A percentile compares a stretch with the other conserved stretches of the same genome.
Evolutionary conservation across 2,113 vertebrate genomes (phyloP).

Genomic region (Odontesthes bonariensis): DNA sequence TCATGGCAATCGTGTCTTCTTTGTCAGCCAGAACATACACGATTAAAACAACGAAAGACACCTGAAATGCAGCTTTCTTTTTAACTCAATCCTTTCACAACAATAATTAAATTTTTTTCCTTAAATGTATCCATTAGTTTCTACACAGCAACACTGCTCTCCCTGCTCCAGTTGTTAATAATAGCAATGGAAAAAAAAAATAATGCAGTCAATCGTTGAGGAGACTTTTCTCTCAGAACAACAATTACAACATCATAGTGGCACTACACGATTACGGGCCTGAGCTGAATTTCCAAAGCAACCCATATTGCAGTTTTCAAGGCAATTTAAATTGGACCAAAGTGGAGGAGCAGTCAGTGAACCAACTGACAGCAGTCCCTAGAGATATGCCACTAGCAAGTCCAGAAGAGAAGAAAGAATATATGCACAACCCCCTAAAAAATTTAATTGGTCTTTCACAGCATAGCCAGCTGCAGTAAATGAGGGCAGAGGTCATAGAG

Average conservation of each 20-base stretch:
- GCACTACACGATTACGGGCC: no score
- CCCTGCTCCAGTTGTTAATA: no score
- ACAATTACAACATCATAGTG: no score
- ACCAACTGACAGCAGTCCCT: not conserved
- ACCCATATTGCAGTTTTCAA: constrained; percentile 1
- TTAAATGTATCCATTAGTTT: no score
- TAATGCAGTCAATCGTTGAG: no score
- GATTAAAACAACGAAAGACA: not conserved
- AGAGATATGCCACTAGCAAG: not conserved
- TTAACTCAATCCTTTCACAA: no score
- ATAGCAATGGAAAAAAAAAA: no score
- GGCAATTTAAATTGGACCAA: not conserved
- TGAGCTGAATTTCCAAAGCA: not conserved
- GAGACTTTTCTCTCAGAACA: not conserved
- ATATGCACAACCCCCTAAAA: constrained; percentile 14
- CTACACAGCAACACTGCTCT: no score
- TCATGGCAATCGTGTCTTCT: constrained; percentile 30
- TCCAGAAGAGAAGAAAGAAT: not conserved
- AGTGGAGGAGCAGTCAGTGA: no score
- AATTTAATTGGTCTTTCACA: constrained; percentile 18
- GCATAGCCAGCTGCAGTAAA: not conserved
- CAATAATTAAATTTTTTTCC: no score
- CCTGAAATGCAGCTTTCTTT: not conserved
- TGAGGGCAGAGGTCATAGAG: not conserved
- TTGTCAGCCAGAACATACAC: not conserved